Evolutionary conservation across 2,797 vertebrate species (phyloP).

Genomic region (Rhynchonycteris naso): DNA sequence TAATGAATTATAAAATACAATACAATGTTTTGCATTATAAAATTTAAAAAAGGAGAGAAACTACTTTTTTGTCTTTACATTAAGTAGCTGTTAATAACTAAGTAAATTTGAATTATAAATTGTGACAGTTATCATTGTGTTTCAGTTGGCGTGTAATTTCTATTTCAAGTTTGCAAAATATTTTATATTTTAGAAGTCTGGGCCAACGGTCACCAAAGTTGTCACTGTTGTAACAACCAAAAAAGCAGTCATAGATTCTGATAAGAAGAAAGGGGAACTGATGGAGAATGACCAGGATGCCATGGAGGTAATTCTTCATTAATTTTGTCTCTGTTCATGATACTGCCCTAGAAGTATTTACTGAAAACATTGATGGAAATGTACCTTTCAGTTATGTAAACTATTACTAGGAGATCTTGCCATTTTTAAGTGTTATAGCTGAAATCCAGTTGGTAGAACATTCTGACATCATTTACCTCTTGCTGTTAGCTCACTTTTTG

Average conservation of each 20-base stretch:
- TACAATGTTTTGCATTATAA: not conserved
- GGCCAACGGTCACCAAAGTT: constrained; percentile 95
- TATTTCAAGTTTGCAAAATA: constrained; percentile 42
- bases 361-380: not conserved
- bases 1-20: not conserved
- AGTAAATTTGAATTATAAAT: constrained; percentile 21
- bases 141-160: not conserved
- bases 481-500: not conserved
- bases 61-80: not conserved
- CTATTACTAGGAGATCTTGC: not conserved
- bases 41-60: not conserved
- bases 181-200: constrained; percentile 90
- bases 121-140: not conserved
- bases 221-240: constrained; percentile 97
- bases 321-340: not conserved
- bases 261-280: constrained; percentile 98
- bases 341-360: not conserved
- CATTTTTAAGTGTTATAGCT: not conserved
- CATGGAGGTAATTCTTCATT: constrained; percentile 92
- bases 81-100: not conserved
- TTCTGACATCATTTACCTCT: not conserved
- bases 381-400: not conserved
- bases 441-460: not conserved
- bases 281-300: constrained; percentile 99
- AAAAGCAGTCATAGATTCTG: constrained; percentile 90